Evolutionary conservation across 2,113 vertebrate species (phyloP), one percentile per base, ranked within the genome.

Genomic region (Theristicus caerulescens): DNA sequence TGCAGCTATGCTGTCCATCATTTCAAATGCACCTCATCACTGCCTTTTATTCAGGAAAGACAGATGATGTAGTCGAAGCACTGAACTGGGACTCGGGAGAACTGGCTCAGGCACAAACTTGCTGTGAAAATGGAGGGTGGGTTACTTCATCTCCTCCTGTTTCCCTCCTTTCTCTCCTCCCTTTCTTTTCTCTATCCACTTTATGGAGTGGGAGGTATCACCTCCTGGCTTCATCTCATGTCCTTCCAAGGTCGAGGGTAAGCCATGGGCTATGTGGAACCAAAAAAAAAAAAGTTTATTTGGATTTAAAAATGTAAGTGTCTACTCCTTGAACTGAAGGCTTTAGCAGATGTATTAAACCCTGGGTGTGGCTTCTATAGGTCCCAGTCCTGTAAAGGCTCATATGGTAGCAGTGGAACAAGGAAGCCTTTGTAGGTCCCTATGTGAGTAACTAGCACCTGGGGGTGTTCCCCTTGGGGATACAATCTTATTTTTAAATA

Each of bases 361-460:
- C 24, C 25, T 46, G 6, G 22, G 14, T 46, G 9, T 49, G 26
- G 24, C 31, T 90, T 87, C 73, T 66, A 55, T 29, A 25, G 38
- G 22, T 52, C 40, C 40, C 26, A 6, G n/a, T 81, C 26, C 13
- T 22, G 16, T 65, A 32, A 66, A 31, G 20, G 18, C n/a, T 88
- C 5, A 3, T 10, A 13, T 5, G 19, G 15, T 40, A n/a, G 17
- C 73, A 36, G 27, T 27, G 18, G 44, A 42, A 49, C 31, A 64
- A 42, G 21, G 38, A 40, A 25, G 15, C 0, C 0, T 22, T 5
- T 44, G 46, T 20, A 59, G 54, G 19, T 67, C 16, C 20, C 16
- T 25, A 10, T 0, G 1, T 0, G 2, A 72, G 46, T 42, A 66
- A 27, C 26, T 31, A 34, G 29, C 34, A 58, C 34, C 14, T 8